Percentiles rank a stretch among this genome's conserved stretches.
These are phyloP conservation scores for Phalacrocorax brasilianus DNA, from an alignment of 2,113 vertebrate species.

Conservation along the genomic window DNA sequence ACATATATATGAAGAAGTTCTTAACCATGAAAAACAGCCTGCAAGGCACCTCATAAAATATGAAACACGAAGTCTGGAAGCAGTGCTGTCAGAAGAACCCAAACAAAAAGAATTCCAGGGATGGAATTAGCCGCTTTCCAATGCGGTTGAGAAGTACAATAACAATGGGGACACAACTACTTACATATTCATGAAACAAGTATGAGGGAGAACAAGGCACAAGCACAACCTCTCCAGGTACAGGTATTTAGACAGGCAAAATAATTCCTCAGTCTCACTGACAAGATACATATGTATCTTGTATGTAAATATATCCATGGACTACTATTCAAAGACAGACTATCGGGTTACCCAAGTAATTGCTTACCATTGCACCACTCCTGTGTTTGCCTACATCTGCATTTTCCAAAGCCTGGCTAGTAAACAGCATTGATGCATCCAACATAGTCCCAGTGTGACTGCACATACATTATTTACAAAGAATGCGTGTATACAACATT, in stretches of 20 bases:
- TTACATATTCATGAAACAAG: not conserved
- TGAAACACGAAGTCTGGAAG: not conserved
- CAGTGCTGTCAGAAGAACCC: not conserved
- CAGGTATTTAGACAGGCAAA: not conserved
- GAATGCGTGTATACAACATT: not conserved
- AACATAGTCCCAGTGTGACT: not conserved
- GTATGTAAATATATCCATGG: not conserved
- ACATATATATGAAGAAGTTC: not conserved
- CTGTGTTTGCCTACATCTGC: not conserved
- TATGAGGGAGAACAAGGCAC: not conserved
- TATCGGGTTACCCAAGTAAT: not conserved
- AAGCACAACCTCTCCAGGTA: not conserved
- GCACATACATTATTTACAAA: not conserved
- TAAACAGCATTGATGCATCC: not conserved
- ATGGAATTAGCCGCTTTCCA: not conserved
- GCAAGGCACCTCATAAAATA: not conserved
- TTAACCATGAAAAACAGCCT: not conserved
- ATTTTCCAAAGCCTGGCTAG: not conserved
- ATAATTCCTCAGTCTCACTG: not conserved
- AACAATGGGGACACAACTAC: not conserved
- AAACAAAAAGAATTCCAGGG: not conserved
- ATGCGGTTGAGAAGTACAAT: not conserved
- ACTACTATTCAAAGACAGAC: not conserved
- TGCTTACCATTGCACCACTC: not conserved
- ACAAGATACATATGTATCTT: not conserved